Evolutionary conservation across 2,888 invertebrate species (phyloP).

Genomic region (Poecilus cupreus): DNA sequence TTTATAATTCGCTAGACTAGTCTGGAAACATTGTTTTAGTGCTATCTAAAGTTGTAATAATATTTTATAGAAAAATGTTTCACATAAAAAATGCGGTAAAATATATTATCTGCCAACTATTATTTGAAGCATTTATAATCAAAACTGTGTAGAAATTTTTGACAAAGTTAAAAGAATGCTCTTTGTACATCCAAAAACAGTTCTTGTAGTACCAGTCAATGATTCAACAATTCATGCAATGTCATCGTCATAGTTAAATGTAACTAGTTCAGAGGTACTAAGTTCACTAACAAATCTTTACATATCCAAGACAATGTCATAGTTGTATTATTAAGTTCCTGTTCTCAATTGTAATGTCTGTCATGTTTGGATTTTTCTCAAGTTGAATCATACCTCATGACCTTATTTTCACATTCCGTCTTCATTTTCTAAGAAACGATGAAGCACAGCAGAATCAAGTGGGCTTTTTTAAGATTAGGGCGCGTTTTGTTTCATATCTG

Average conservation of each 20-base stretch:
- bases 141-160: too few relatives aligned
- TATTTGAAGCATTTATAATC: too few relatives aligned
- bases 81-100: too few relatives aligned
- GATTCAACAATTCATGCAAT: too few relatives aligned
- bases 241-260: constrained; percentile 7
- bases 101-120: too few relatives aligned
- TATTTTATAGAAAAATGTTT: too few relatives aligned
- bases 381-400: constrained; percentile 44
- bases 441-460: not conserved
- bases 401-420: constrained; percentile 44
- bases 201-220: too few relatives aligned
- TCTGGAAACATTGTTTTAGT: too few relatives aligned
- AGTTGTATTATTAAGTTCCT: constrained; percentile 37
- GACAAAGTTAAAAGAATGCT: too few relatives aligned
- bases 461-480: constrained; percentile 37
- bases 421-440: constrained; percentile 41
- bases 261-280: not conserved
- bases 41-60: too few relatives aligned
- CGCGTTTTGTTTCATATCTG: constrained; percentile 22
- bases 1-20: too few relatives aligned
- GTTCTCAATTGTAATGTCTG: constrained; percentile 38
- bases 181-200: too few relatives aligned
- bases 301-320: constrained; percentile 7
- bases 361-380: constrained; percentile 37
- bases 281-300: constrained; percentile 2